Percentiles rank a stretch among this genome's conserved stretches.
These are phyloP conservation scores for Todiramphus chloris DNA, from an alignment of 2,113 vertebrate species.

Conservation along the genomic window DNA sequence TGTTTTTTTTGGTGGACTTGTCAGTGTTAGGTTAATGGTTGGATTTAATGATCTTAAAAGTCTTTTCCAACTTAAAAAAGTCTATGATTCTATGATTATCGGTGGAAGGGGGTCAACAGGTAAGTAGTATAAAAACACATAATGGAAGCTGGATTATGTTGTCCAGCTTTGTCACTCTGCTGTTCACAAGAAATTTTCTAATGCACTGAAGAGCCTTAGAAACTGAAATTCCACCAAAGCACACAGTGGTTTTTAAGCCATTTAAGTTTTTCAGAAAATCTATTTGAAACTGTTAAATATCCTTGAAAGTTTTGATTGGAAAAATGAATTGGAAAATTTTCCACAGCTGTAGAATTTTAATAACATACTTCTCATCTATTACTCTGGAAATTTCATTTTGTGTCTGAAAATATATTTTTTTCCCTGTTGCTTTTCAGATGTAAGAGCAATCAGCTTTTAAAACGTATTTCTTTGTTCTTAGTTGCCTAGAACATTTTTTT, in stretches of 20 bases:
- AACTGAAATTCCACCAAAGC: neutral
- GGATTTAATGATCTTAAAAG: neutral
- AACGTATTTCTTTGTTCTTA: neutral
- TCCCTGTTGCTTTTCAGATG: neutral
- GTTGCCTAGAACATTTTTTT: neutral
- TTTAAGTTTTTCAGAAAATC: neutral
- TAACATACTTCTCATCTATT: neutral
- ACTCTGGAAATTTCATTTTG: neutral
- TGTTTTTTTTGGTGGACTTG: neutral
- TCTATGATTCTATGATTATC: neutral
- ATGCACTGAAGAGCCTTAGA: neutral
- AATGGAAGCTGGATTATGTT: neutral
- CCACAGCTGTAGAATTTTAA: neutral
- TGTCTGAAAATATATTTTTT: neutral
- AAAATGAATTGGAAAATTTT: neutral
- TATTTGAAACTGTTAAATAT: neutral
- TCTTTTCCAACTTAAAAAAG: neutral
- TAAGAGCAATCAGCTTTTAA: neutral
- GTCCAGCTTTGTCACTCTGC: neutral
- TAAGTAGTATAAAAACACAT: neutral
- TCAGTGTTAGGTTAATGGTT: neutral
- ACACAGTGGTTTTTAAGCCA: neutral
- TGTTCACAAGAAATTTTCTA: neutral
- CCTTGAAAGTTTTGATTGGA: neutral
- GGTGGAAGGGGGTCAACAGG: neutral